phyloP scores from a whole-genome alignment of 2,888 invertebrate species.

The Dicycla oo region DNA sequence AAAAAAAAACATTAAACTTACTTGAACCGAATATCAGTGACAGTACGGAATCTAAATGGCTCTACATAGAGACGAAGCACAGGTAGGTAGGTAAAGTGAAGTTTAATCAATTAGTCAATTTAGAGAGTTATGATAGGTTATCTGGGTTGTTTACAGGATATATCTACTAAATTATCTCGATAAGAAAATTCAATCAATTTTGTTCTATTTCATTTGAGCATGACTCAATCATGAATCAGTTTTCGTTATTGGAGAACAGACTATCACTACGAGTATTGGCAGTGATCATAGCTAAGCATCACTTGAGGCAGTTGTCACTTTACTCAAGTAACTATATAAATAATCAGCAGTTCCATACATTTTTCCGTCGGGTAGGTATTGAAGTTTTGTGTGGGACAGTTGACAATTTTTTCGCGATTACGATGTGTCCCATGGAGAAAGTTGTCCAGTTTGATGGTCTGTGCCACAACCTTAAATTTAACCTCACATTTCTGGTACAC shows the following conservation, averaged over 20 bases:
- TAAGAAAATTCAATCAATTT: neutral
- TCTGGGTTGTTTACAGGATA: neutral
- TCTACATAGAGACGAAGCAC: neutral
- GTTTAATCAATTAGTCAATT: conserved; percentile 3
- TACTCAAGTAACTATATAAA: no score
- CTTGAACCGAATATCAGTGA: neutral
- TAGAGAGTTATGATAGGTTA: neutral
- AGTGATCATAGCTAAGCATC: neutral
- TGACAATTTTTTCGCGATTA: no score
- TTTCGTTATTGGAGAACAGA: no score
- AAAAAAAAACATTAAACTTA: neutral
- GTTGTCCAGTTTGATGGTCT: no score
- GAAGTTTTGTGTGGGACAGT: no score
- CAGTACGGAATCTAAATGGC: neutral
- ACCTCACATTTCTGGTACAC: no score
- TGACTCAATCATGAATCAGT: neutral
- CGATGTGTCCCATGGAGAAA: no score
- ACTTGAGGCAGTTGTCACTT: neutral
- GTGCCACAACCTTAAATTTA: no score
- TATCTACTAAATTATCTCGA: neutral
- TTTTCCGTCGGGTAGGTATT: no score
- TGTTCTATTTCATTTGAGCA: neutral
- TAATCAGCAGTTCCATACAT: no score
- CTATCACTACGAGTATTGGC: no score
- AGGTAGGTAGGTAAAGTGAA: no score